Base-by-base conservation (phyloP, 1,140 invertebrate species). In the Bilobella aurantiaca region DNA sequence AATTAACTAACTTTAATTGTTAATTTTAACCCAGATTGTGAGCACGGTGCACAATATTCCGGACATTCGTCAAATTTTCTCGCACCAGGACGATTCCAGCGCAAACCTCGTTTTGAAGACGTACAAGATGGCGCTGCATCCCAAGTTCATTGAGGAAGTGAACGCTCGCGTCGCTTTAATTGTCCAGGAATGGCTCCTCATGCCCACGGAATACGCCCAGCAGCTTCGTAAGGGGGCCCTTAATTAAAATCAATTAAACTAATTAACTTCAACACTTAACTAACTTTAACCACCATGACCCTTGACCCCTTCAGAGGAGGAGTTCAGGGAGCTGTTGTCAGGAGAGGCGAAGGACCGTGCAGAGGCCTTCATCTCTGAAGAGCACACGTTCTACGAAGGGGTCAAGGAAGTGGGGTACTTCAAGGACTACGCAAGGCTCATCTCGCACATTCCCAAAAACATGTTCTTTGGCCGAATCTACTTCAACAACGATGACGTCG, bases 401-500 rank as follows among this genome's bases (percentile, higher is more conserved):
- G 30, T 72, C 23, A 53, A 62, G 3, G 65, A 64, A 23, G 28
- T 70, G 23, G 29, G 62, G 21, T 72, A 69, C 53, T 70, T 64
- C 56, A 65, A 64, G 31, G 34, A 68, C 0, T 72, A 68, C 58
- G 23, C 58, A 3, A 34, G 69, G 5, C 46, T 47, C 16, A 63
- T 61, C 29, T 67, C 60, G 21, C 21, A 59, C 5, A 72, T 72
- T 42, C 68, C 71, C 0, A 69, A 68, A 29, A 68, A 69, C 57
- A 58, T 58, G 30, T 72, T 37, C 58, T 68, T 64, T 29, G 66
- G 63, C 21, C 30, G 62, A 3, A 32, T 69, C 18, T 53, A 58
- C 3, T 23, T 72, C 0, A 72, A 68, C 23, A 72, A 72, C 46
- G 71, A 72, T 32, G 71, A 72, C 37, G 60, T 64, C 3, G 67